Conservation (phyloP, 1,140 invertebrate species). For the Propsilocerus akamusi region DNA sequence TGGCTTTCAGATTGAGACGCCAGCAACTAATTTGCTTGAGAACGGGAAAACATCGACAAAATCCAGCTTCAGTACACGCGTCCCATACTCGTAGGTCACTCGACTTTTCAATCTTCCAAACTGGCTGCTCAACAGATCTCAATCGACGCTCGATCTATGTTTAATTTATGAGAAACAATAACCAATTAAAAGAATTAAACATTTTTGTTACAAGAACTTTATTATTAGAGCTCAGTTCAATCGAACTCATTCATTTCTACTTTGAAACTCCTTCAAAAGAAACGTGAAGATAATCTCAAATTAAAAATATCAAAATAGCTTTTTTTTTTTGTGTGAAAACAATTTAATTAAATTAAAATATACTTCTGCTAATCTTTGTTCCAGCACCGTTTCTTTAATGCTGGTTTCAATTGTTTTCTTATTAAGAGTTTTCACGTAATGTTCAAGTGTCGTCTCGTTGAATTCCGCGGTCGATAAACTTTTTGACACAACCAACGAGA, state of each 20-base stretch:
- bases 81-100: constrained; percentile 40
- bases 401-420: background rate
- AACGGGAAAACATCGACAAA: constrained; percentile 22
- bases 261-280: no score
- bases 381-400: background rate
- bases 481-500: no score
- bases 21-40: background rate
- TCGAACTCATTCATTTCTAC: no score
- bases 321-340: no score
- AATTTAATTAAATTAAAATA: background rate
- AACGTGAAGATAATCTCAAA: no score
- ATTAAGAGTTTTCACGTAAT: no score
- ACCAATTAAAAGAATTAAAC: no score
- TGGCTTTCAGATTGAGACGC: background rate
- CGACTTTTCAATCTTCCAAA: constrained; percentile 39
- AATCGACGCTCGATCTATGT: constrained; percentile 45
- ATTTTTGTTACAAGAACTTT: no score
- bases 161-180: no score
- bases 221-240: no score
- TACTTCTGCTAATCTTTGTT: background rate
- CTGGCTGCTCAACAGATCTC: constrained; percentile 55
- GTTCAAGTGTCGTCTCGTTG: no score
- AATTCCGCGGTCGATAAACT: no score
- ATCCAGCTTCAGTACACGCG: constrained; percentile 46
- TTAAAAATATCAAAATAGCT: background rate